Evolutionary conservation across 2,888 invertebrate species (phyloP), one percentile per base, ranked within the genome.

Genomic region (Phortica magna): DNA sequence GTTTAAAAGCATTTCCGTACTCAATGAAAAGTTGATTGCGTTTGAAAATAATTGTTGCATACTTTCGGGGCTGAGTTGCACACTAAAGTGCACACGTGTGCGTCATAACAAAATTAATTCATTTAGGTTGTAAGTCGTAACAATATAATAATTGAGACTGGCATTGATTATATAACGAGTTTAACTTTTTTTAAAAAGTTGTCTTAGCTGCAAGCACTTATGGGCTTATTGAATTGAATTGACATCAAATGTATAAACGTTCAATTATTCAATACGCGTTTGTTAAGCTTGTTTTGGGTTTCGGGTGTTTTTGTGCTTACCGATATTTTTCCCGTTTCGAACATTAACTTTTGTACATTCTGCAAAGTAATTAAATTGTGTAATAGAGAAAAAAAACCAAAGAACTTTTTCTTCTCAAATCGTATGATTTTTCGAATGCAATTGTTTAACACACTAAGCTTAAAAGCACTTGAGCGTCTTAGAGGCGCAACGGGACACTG

Each of bases 331-430:
- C 90, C 90, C 81, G 90, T 85, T 88, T 90, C 90, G 84, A 90
- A 90, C 89, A 90, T 90, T 89, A 90, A 89, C 85, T 90, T 90
- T 85, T 90, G 90, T 84, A 90, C 90, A 81, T 90, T 90, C 90
- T 90, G 90, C 78, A 90, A 89, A 82, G 78, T 81, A 84, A 64
- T 64, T 43, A 17, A 68, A 19, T 17, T 68, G 43, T 17, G 43
- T n/a, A 72, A 72, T 14, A 72, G 39, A 22, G 17, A 65, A 53
- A 19, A 39, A 10, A 39, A 42, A 78, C 76, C 3, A 10, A 61
- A 31, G n/a, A 17, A 9, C 0, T 59, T 59, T 59, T 59, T 76
- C 53, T 77, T 74, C 70, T 74, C 76, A 70, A 48, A 7, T 53
- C 2, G 43, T 67, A n/a, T 67, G 14, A 41, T 12, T 64, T 64